Evolutionary conservation across 2,113 vertebrate species (phyloP), one percentile per base, ranked within the genome.

Genomic region (Festucalex cinctus): DNA sequence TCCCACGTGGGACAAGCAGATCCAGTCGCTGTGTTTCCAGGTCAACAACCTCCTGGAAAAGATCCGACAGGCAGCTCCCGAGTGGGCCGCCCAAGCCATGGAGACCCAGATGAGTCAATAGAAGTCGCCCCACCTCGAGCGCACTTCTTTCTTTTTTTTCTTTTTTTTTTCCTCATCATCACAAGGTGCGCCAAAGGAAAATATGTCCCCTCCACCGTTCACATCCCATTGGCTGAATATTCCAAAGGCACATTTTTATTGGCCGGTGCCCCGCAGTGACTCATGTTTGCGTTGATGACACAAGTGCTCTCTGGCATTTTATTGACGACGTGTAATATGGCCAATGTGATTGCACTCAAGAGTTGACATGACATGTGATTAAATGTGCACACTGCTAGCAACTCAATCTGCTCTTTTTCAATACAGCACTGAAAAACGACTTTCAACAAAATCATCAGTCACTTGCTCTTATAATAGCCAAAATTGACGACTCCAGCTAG

Each of bases 1-100:
- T 69, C 97, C 97, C 2, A 98, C 97, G 0, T 99, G 97, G 97
- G 97, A 98, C 88, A 98, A 98, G 83, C 97, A 98, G 88, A 99
- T 98, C 82, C 97, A 99, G 77, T 98, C 97, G 0, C 91, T 99
- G 71, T 99, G 97, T 91, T 99, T 99, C 89, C 97, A 99, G 77
- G 97, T 98, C 69, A 99, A 99, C 91, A 98, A 98, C 82, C 93
- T 98, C 24, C 87, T 99, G 84, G 97, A 98, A 85, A 99, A 99
- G 85, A 98, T 98, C 71, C 97, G 94, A 26, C 91, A 92, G 81
- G 95, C 93, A 2, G 96, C 95, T 43, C 97, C 97, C 0, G 97
- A 98, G 74, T 98, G 97, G 97, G 96, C 97, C 0, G 95, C 95
- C 0, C 96, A 97, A 70, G 96, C 97, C 5, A 94, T 98, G 95